Evolutionary conservation across 2,113 vertebrate species (phyloP), one percentile per base, ranked within the genome.

Genomic region (Coracopsis vasa): DNA sequence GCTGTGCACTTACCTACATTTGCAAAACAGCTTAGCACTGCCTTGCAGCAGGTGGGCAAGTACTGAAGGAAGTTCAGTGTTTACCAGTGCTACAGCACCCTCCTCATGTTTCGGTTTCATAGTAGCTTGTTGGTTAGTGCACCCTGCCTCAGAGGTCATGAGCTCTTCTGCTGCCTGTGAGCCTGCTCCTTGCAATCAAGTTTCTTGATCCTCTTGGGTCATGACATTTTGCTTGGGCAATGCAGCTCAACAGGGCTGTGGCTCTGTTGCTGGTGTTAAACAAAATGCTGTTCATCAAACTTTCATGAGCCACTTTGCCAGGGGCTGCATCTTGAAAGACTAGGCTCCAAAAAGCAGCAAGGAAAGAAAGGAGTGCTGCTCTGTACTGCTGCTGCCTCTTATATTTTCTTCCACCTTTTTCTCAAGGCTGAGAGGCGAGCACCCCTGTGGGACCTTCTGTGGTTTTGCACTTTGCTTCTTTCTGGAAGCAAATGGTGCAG

Each of bases 251-350:
- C 75, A 24, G 77, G 77, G 56, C 70, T 82, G 66, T 86, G 82
- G 92, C 88, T 95, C 58, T 9, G 74, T 77, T 65, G n/a, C 85
- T 83, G 64, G 70, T 95, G 95, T 96, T 91, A 73, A 93, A 95
- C 94, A 96, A 96, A 97, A 95, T 78, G 92, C 45, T 86, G 64
- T 69, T 94, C 81, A 97, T 97, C 89, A 94, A 94, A 94, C 85
- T 96, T 97, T 84, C 48, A 96, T 96, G 84, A 96, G 44, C 74
- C 54, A 39, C 72, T 86, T 93, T 90, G 90, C 95, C 64, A 3
- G 41, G 78, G 84, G 92, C 92, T 94, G 79, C 67, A 12, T 88
- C 79, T 77, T 88, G 92, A 95, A 87, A 91, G 88, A 80, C 25
- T 6, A 48, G 35, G 60, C 53, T 96, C 62, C 2, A 7, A 50